Base-by-base conservation (phyloP, 2,797 vertebrate species). In the Dendrocincla tyrannina region DNA sequence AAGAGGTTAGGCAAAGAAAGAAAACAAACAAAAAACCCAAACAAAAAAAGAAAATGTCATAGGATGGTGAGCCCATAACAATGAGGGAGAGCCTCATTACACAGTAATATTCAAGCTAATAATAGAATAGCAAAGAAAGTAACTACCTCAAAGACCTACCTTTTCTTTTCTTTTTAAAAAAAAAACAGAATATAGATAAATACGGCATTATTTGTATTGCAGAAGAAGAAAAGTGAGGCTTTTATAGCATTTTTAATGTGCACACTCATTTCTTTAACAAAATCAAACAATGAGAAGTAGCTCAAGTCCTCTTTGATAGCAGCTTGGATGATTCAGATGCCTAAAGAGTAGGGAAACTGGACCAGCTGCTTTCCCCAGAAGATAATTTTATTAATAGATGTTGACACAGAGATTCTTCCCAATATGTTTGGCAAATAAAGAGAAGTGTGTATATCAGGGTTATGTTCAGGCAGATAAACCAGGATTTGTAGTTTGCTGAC, bases 401-500 rank as follows among this genome's bases (percentile, higher is more conserved):
- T 88, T 94, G 68, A 77, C 80, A 86, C 33, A 78, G 35, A 47
- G 39, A 81, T 80, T 92, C 50, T 83, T 88, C 52, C 55, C 66
- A 63, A 37, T 77, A 67, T 32, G 17, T 88, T 91, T 83, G 63
- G 35, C 66, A 94, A 80, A 89, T 74, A 89, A 85, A 89, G 82
- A 86, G 35, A 77, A 91, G 33, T 41, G n/a, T 92, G 3, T 66
- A 9, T 62, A 58, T 82, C 28, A 66, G 70, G 0, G 1, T 76
- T 92, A 55, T 11, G 17, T 24, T 49, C 32, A 87, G 39, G 30
- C 20, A 17, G 56, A 74, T 23, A 85, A 92, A 73, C 24, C 69
- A 47, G 17, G 16, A 68, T 80, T 74, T 77, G 19, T 46, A 35
- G 12, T 39, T 72, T 62, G 17, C 17, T 91, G 41, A 15, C 20